These are phyloP conservation scores for Venusia cambrica DNA, from an alignment of 2,888 invertebrate species.

Conservation along the genomic window DNA sequence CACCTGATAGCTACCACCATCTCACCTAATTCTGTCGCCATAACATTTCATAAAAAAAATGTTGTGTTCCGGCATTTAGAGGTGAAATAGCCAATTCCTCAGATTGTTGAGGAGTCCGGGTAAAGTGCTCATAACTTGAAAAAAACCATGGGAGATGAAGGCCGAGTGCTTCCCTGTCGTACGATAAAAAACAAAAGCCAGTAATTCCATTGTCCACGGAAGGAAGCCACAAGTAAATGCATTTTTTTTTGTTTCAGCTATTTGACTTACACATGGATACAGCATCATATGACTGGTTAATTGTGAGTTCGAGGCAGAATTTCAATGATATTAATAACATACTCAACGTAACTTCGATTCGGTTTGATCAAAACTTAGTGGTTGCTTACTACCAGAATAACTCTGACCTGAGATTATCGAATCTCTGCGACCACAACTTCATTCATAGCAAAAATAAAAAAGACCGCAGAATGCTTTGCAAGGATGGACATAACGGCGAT, in stretches of 20 bases:
- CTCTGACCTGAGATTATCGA: slow-evolving; percentile 15
- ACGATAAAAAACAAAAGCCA: too few relatives aligned
- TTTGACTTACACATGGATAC: slow-evolving; percentile 52
- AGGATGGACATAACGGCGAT: slow-evolving; percentile 2
- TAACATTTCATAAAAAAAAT: too few relatives aligned
- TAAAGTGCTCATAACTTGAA: too few relatives aligned
- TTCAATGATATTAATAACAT: slow-evolving; percentile 49
- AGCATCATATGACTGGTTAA: slow-evolving; percentile 62
- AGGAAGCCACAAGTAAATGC: neutral
- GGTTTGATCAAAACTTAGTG: slow-evolving; percentile 65
- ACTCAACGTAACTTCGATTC: slow-evolving; percentile 54
- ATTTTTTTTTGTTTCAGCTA: slow-evolving; percentile 44
- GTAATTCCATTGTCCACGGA: too few relatives aligned
- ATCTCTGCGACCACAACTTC: slow-evolving; percentile 55
- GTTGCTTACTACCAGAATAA: slow-evolving; percentile 34
- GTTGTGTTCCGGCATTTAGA: too few relatives aligned
- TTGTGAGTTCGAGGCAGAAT: slow-evolving; percentile 50
- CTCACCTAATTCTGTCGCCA: too few relatives aligned
- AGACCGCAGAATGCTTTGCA: slow-evolving; percentile 12
- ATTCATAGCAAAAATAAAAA: slow-evolving; percentile 36
- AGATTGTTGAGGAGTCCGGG: too few relatives aligned
- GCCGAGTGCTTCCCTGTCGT: too few relatives aligned
- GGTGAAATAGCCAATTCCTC: too few relatives aligned
- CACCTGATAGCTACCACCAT: too few relatives aligned
- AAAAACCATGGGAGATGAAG: too few relatives aligned